A percentile compares a stretch with the other conserved stretches of the same genome.
phyloP scores from a whole-genome alignment of 2,888 invertebrate species.

The Stenchaetothrips biformis region DNA sequence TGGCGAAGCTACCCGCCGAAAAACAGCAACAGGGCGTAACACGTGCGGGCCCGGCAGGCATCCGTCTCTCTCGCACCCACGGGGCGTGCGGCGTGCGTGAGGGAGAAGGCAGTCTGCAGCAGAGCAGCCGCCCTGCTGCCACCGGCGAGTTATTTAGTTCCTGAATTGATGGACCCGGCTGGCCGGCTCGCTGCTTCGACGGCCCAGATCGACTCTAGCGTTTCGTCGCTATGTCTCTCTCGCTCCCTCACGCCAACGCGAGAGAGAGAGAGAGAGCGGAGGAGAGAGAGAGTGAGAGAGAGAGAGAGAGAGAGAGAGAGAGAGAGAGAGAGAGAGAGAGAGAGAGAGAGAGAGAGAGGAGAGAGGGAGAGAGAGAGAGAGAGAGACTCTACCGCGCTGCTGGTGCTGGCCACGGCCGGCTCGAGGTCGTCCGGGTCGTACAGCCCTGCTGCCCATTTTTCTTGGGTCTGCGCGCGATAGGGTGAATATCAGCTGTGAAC shows the following conservation, averaged over 20 bases:
- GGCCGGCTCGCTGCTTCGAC: not conserved
- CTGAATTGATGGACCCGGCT: not conserved
- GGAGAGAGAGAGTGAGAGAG: too few relatives aligned
- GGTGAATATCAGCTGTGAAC: constrained; percentile 20
- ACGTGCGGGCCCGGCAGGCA: not conserved
- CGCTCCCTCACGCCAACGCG: not conserved
- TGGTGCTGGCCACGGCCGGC: not conserved
- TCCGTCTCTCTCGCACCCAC: not conserved
- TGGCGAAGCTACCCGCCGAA: too few relatives aligned
- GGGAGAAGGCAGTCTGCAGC: not conserved
- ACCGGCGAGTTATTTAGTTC: constrained; percentile 10
- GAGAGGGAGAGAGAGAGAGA: too few relatives aligned
- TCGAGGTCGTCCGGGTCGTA: too few relatives aligned
- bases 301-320: too few relatives aligned
- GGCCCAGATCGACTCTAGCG: not conserved
- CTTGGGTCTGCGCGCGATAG: constrained; percentile 9
- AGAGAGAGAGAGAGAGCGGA: too few relatives aligned
- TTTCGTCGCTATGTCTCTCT: not conserved
- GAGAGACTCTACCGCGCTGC: too few relatives aligned
- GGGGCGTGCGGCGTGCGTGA: not conserved
- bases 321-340: too few relatives aligned
- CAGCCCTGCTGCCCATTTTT: not conserved
- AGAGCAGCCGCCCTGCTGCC: not conserved
- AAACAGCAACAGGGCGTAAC: too few relatives aligned
- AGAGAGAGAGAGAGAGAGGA: too few relatives aligned